Percentiles rank a stretch among this genome's conserved stretches.
phyloP scores from a whole-genome alignment of 1,140 invertebrate species.

The Eubasilissa regina region DNA sequence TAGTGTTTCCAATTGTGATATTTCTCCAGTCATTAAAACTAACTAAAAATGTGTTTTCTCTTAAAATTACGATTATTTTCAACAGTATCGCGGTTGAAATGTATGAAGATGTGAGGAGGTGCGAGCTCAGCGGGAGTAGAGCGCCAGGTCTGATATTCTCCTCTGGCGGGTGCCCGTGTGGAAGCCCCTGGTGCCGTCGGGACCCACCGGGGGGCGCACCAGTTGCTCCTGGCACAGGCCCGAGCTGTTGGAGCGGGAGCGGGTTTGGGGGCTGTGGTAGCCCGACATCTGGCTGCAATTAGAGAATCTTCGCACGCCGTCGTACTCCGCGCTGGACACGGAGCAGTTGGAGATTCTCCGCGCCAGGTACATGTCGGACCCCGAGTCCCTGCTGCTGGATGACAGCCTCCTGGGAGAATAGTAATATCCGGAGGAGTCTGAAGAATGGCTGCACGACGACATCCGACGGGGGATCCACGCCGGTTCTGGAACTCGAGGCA shows the following conservation, averaged over 20 bases:
- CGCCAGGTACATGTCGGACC: slow-evolving; percentile 71
- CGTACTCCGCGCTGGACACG: slow-evolving; percentile 72
- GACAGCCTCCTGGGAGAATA: slow-evolving; percentile 75
- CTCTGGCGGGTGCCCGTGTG: slow-evolving; percentile 70
- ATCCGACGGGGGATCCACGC: slow-evolving; percentile 77
- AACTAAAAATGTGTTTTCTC: too few species aligned
- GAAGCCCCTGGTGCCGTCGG: slow-evolving; percentile 89
- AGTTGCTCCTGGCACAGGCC: slow-evolving; percentile 76
- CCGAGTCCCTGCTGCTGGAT: slow-evolving; percentile 73
- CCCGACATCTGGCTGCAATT: slow-evolving; percentile 71
- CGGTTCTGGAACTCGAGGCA: slow-evolving; percentile 72
- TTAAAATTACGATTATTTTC: too few species aligned
- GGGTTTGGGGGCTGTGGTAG: slow-evolving; percentile 64
- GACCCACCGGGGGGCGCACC: slow-evolving; percentile 85
- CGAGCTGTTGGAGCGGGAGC: slow-evolving; percentile 74
- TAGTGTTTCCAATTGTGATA: too few species aligned
- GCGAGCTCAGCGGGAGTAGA: slow-evolving; percentile 72
- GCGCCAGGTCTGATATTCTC: slow-evolving; percentile 71
- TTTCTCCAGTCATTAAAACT: too few species aligned
- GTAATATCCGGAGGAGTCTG: slow-evolving; percentile 72
- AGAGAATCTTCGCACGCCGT: slow-evolving; percentile 72
- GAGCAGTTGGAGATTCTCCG: slow-evolving; percentile 75
- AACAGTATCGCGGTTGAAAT: too few species aligned
- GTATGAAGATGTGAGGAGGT: too few species aligned
- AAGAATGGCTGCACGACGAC: slow-evolving; percentile 73